A percentile compares a stretch with the other conserved stretches of the same genome.
Conservation (phyloP, 2,797 vertebrate genomes). For the Pelochelys cantorii region DNA sequence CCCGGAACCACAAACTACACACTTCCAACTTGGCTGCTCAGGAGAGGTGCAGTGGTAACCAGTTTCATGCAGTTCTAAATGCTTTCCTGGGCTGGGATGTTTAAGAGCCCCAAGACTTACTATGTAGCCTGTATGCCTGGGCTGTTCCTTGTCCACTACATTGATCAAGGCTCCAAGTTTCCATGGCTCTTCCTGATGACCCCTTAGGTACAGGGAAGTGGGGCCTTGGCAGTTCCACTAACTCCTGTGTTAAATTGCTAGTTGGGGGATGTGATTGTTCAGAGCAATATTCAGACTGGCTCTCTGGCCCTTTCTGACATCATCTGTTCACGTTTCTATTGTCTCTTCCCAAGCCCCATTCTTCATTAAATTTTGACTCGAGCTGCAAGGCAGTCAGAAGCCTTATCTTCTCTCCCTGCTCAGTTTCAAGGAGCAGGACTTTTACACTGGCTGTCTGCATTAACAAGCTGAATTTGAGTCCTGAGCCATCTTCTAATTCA, state of each 20-base stretch:
- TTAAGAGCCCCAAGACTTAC: not conserved
- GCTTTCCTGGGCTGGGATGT: not conserved
- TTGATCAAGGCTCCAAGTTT: not conserved
- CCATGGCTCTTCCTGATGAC: not conserved
- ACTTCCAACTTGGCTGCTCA: accelerated
- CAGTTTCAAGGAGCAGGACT: not conserved
- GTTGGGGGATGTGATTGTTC: not conserved
- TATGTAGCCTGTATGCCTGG: accelerated
- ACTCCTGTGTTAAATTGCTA: not conserved
- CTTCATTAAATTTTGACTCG: accelerated
- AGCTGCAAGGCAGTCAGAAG: accelerated
- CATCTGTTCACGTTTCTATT: not conserved
- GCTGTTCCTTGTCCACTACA: accelerated
- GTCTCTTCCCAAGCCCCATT: not conserved
- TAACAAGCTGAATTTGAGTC: not conserved
- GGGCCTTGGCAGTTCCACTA: not conserved
- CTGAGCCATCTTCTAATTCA: not conserved
- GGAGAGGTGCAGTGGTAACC: not conserved
- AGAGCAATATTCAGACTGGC: not conserved
- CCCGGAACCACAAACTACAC: not conserved
- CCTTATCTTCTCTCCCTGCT: not conserved
- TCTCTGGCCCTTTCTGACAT: not conserved
- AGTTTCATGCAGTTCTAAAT: accelerated
- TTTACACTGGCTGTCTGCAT: not conserved
- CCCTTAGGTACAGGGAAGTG: not conserved